A percentile compares a stretch with the other conserved stretches of the same genome.
phyloP scores from a whole-genome alignment of 2,797 vertebrate species.

The Poecilia wingei region DNA sequence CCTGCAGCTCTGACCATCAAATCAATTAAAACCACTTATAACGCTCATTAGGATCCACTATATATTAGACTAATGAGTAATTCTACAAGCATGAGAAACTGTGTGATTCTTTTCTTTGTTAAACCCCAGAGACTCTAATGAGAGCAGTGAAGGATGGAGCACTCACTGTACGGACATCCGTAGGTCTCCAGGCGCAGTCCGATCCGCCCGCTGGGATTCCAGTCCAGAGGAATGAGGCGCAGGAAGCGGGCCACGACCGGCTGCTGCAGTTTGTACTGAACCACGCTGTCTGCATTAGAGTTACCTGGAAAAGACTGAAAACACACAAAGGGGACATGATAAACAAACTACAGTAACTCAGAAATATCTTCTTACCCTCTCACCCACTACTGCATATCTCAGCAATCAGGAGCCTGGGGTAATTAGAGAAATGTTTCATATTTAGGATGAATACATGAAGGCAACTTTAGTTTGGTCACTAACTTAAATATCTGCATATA shows the following conservation, averaged over 20 bases:
- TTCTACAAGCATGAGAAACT: background rate
- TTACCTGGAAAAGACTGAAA: conserved; percentile 91
- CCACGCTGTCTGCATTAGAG: conserved; percentile 92
- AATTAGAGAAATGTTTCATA: no score
- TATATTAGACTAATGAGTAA: background rate
- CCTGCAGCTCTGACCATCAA: background rate
- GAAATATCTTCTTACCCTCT: background rate
- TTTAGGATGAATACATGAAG: no score
- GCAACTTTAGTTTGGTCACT: background rate
- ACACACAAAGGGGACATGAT: background rate
- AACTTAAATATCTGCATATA: no score
- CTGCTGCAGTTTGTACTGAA: conserved; percentile 90
- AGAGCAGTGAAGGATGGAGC: background rate
- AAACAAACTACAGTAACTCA: background rate
- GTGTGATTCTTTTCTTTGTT: background rate
- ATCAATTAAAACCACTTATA: conserved; percentile 7
- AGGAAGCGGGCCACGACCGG: conserved; percentile 90
- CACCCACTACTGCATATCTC: background rate
- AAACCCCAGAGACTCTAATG: background rate
- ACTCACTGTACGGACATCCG: conserved; percentile 92
- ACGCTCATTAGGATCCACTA: background rate
- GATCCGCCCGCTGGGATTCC: conserved; percentile 91
- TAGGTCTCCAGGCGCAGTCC: conserved; percentile 92
- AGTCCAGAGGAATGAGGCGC: conserved; percentile 89
- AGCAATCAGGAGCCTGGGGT: background rate